These are phyloP conservation scores for Astyanax mexicanus DNA, from an alignment of 2,797 vertebrate species.

Conservation along the genomic window DNA sequence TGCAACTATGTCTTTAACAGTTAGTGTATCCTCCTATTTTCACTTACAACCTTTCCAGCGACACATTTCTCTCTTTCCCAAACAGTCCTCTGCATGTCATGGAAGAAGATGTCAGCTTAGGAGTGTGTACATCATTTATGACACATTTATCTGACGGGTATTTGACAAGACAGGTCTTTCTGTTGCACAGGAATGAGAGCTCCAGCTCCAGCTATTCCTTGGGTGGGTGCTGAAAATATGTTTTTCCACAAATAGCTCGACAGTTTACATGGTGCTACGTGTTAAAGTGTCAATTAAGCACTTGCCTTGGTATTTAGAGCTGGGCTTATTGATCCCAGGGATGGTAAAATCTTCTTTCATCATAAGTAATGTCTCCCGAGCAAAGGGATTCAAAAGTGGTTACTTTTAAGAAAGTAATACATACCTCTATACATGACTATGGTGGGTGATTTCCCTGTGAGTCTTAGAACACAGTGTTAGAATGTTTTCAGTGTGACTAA, in stretches of 20 bases:
- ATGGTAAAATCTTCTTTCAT: not conserved
- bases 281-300: conserved; percentile 15
- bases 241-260: conserved; percentile 2
- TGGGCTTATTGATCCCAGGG: not conserved
- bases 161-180: conserved; percentile 2
- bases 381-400: not conserved
- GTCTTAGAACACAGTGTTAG: too few species aligned
- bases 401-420: not conserved
- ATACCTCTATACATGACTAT: not conserved
- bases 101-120: not conserved
- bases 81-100: too few species aligned
- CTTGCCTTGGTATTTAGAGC: not conserved
- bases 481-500: too few species aligned
- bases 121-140: not conserved
- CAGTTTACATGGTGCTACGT: not conserved
- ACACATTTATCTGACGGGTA: conserved; percentile 8
- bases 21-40: too few species aligned
- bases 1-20: too few species aligned
- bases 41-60: too few species aligned
- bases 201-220: not conserved
- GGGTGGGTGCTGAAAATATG: not conserved
- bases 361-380: not conserved
- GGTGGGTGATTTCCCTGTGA: not conserved
- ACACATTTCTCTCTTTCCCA: too few species aligned
- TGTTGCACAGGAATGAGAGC: not conserved